These are phyloP conservation scores for Tychaedon coryphoeus DNA, from an alignment of 2,113 vertebrate genomes.

Conservation along the genomic window DNA sequence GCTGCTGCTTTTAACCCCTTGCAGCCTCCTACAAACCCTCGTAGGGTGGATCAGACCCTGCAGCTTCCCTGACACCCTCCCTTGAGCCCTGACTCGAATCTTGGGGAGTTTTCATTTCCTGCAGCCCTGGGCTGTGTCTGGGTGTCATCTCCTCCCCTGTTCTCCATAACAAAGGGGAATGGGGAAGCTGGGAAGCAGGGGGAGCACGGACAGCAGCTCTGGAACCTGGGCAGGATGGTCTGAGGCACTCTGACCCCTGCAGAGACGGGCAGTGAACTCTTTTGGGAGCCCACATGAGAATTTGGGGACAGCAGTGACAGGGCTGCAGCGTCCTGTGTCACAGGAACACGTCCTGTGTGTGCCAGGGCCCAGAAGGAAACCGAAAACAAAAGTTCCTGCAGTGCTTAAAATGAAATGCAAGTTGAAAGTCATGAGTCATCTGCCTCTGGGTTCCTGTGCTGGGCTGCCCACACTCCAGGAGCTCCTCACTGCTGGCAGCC, in stretches of 20 bases:
- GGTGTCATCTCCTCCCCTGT: neutral
- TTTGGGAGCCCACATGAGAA: accelerated
- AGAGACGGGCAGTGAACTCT: accelerated
- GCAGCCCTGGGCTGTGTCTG: neutral
- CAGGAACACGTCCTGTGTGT: neutral
- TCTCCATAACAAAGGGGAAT: accelerated
- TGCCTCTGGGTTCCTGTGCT: neutral
- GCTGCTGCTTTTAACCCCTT: neutral
- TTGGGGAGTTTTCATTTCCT: neutral
- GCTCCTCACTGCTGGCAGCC: accelerated
- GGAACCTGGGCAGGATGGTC: neutral
- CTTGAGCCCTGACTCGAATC: neutral
- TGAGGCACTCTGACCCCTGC: accelerated
- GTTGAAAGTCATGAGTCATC: neutral
- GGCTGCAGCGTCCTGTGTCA: accelerated
- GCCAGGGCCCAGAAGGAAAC: neutral
- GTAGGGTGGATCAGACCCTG: neutral
- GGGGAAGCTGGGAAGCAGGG: neutral
- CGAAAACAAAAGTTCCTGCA: slow-evolving; percentile 2
- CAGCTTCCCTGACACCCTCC: neutral
- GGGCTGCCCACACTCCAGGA: neutral
- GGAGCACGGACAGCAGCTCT: neutral
- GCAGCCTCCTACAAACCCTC: neutral
- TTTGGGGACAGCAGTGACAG: neutral
- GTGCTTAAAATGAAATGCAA: accelerated